These are phyloP conservation scores for Linyphia triangularis DNA, from an alignment of 2,888 invertebrate species.

Conservation along the genomic window DNA sequence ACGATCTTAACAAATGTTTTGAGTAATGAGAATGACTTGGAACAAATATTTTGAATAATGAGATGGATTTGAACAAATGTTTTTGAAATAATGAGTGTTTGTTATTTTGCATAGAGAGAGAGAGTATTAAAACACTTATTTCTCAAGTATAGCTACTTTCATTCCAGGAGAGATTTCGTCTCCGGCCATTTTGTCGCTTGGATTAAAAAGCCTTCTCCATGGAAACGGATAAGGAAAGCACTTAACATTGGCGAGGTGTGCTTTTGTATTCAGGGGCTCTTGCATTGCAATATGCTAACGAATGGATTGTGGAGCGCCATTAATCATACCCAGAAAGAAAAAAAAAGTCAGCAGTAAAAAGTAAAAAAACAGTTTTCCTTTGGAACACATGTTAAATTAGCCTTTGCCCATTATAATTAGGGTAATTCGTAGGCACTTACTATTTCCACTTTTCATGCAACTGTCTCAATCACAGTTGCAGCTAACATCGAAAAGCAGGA, in stretches of 20 bases:
- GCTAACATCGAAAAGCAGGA: too few species aligned
- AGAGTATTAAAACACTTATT: too few species aligned
- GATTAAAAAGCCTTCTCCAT: conserved; percentile 8
- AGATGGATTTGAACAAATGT: too few species aligned
- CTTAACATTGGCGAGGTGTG: neutral
- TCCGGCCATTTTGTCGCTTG: neutral
- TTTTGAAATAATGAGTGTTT: too few species aligned
- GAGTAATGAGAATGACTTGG: too few species aligned
- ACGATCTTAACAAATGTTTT: too few species aligned
- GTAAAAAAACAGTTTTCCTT: neutral
- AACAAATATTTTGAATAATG: too few species aligned
- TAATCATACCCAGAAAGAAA: neutral
- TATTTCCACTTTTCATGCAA: neutral
- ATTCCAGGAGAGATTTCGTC: too few species aligned
- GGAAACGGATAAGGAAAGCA: conserved; percentile 4
- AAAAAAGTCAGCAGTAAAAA: neutral
- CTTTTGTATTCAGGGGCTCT: conserved; percentile 1
- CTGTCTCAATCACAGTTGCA: conserved; percentile 1
- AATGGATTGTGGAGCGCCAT: neutral
- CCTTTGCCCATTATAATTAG: conserved; percentile 20
- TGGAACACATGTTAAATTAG: conserved; percentile 7
- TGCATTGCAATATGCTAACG: too few species aligned
- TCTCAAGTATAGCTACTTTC: too few species aligned
- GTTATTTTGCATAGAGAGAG: too few species aligned
- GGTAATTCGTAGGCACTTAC: conserved; percentile 4